These are phyloP conservation scores for Eurystomus gularis DNA, from an alignment of 2,113 vertebrate species.

Conservation along the genomic window DNA sequence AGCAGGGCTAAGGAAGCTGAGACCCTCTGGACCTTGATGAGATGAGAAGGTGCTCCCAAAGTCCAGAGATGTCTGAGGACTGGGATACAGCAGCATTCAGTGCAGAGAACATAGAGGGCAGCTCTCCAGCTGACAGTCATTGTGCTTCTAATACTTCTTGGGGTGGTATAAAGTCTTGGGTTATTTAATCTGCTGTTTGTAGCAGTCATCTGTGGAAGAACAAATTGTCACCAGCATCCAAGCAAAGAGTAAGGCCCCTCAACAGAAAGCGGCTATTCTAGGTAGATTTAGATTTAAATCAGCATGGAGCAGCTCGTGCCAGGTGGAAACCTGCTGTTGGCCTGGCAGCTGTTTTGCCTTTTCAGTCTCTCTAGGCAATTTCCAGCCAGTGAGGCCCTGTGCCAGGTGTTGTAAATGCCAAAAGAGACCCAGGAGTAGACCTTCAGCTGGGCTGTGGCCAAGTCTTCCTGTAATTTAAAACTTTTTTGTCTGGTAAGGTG, in stretches of 20 bases:
- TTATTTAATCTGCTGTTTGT: not conserved
- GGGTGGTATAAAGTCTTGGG: not conserved
- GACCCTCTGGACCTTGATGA: not conserved
- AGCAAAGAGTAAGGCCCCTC: not conserved
- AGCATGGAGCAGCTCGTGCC: not conserved
- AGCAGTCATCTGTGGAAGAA: not conserved
- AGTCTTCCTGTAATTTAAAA: not conserved
- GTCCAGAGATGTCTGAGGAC: accelerated
- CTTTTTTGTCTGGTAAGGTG: not conserved
- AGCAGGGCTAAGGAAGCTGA: not conserved
- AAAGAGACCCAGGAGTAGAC: not conserved
- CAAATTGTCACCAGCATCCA: accelerated
- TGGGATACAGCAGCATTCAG: not conserved
- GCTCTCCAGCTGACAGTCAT: no score
- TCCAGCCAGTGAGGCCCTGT: not conserved
- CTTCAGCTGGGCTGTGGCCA: not conserved
- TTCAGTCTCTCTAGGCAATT: not conserved
- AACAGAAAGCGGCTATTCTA: not conserved
- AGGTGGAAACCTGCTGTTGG: not conserved
- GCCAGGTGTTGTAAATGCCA: not conserved
- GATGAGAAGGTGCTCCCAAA: not conserved
- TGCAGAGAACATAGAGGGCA: not conserved
- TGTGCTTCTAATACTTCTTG: not conserved
- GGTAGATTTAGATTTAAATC: not conserved
- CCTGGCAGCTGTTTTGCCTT: not conserved